These are phyloP conservation scores for Coturnix japonica DNA, from an alignment of 2,113 vertebrate genomes.

Conservation along the genomic window DNA sequence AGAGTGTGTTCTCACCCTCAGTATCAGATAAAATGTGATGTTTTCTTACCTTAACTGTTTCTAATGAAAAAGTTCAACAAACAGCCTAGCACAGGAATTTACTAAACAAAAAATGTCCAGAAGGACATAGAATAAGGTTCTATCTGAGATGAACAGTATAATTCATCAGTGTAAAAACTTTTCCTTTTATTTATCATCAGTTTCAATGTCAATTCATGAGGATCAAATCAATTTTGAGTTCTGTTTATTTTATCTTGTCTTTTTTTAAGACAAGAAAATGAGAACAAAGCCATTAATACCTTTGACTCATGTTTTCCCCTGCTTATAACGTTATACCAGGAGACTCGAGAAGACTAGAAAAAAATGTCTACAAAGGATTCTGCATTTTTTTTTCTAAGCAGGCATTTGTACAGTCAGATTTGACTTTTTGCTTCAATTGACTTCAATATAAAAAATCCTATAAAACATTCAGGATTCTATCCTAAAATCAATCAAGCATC, in stretches of 20 bases:
- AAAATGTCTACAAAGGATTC: not conserved
- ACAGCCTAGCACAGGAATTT: constrained; percentile 1
- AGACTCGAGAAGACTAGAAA: constrained; percentile 44
- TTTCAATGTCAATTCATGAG: not conserved
- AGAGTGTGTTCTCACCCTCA: not conserved
- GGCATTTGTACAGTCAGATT: not conserved
- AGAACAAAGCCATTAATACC: constrained; percentile 29
- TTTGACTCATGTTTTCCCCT: not conserved
- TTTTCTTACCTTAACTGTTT: constrained; percentile 48
- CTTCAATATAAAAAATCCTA: not conserved
- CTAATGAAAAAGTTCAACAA: constrained; percentile 38
- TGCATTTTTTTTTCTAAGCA: not conserved
- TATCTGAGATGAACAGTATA: not conserved
- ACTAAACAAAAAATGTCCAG: not conserved
- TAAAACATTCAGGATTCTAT: constrained; percentile 7
- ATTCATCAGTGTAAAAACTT: constrained; percentile 2
- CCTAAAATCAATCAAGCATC: constrained; percentile 20
- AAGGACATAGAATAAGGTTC: not conserved
- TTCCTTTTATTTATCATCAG: not conserved
- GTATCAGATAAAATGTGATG: constrained; percentile 2
- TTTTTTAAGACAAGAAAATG: constrained; percentile 10
- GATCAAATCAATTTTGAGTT: not conserved
- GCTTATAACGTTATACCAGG: constrained; percentile 19
- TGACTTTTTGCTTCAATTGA: constrained; percentile 12
- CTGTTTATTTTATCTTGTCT: not conserved